A percentile compares a stretch with the other conserved stretches of the same genome.
Evolutionary conservation across 2,797 vertebrate genomes (phyloP).

Genomic region (Cygnus olor): DNA sequence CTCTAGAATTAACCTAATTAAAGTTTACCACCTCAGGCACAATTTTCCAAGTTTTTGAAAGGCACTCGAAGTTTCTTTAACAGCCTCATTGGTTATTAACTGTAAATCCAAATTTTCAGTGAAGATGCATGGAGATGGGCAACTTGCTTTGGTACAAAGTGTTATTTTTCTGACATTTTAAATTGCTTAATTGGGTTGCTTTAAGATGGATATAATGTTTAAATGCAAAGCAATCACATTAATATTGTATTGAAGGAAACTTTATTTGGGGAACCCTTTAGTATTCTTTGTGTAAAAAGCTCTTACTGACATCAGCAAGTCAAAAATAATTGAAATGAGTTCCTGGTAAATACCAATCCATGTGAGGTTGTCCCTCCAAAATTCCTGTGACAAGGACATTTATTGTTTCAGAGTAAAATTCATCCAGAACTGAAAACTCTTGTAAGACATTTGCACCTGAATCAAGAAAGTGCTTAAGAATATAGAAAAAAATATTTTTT

Average conservation of each 20-base stretch:
- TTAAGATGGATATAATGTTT: constrained; percentile 63
- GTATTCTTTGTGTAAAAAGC: constrained; percentile 17
- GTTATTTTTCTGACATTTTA: constrained; percentile 43
- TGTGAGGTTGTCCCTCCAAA: constrained; percentile 31
- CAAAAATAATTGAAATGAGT: not conserved
- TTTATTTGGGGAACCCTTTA: constrained; percentile 48
- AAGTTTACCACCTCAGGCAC: constrained; percentile 82
- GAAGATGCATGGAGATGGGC: constrained; percentile 65
- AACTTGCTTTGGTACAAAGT: constrained; percentile 81
- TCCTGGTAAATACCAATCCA: constrained; percentile 58
- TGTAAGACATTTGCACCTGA: constrained; percentile 16
- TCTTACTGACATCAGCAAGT: constrained; percentile 19
- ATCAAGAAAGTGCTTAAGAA: constrained; percentile 46
- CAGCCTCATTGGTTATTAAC: constrained; percentile 75
- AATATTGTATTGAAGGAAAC: constrained; percentile 63
- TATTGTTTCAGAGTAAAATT: constrained; percentile 48
- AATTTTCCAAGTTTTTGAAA: constrained; percentile 81
- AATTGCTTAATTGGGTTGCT: constrained; percentile 61
- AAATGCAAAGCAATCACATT: constrained; percentile 71
- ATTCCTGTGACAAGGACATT: constrained; percentile 49
- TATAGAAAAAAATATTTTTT: not conserved
- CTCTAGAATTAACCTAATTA: constrained; percentile 82
- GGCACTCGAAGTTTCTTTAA: constrained; percentile 82
- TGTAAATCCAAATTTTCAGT: constrained; percentile 75
- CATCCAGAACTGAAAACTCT: constrained; percentile 25